A percentile compares a stretch with the other conserved stretches of the same genome.
Conservation (phyloP, 2,888 invertebrate species). For the Lepas anatifera region DNA sequence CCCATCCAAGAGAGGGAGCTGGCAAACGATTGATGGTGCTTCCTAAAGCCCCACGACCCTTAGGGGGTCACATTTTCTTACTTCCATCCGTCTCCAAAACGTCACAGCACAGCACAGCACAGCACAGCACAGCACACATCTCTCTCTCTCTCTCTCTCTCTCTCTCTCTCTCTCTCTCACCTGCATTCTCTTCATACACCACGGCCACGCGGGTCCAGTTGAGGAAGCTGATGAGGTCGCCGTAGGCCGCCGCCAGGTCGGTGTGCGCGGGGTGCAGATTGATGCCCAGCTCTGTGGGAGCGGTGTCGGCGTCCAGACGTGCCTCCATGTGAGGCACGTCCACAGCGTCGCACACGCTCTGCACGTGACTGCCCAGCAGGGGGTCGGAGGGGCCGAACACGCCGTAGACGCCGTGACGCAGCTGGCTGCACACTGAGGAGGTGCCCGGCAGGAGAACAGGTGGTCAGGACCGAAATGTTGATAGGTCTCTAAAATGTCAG, state of each 20-base stretch:
- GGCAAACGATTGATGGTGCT: too few species aligned
- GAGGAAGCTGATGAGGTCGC: conserved; percentile 35
- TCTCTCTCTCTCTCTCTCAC: too few species aligned
- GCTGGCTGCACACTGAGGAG: conserved; percentile 61
- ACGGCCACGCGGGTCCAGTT: conserved; percentile 38
- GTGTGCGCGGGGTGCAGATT: conserved; percentile 77
- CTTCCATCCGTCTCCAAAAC: too few species aligned
- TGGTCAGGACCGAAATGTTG: too few species aligned
- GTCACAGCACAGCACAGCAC: too few species aligned
- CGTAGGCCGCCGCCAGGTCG: conserved; percentile 51
- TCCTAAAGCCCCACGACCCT: too few species aligned
- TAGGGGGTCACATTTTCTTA: too few species aligned
- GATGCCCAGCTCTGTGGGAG: conserved; percentile 56
- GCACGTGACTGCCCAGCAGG: conserved; percentile 65
- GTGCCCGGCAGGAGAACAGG: too few species aligned
- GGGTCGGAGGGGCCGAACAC: conserved; percentile 80
- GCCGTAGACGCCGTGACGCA: conserved; percentile 73
- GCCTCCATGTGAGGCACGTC: conserved; percentile 83
- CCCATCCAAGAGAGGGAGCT: too few species aligned
- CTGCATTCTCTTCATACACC: conserved; percentile 37
- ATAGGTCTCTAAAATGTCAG: too few species aligned
- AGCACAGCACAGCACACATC: too few species aligned
- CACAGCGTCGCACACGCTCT: conserved; percentile 74
- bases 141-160: too few species aligned
- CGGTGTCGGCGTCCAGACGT: conserved; percentile 42